Evolutionary conservation across 2,888 invertebrate species (phyloP).

Genomic region (Sesamia inferens): DNA sequence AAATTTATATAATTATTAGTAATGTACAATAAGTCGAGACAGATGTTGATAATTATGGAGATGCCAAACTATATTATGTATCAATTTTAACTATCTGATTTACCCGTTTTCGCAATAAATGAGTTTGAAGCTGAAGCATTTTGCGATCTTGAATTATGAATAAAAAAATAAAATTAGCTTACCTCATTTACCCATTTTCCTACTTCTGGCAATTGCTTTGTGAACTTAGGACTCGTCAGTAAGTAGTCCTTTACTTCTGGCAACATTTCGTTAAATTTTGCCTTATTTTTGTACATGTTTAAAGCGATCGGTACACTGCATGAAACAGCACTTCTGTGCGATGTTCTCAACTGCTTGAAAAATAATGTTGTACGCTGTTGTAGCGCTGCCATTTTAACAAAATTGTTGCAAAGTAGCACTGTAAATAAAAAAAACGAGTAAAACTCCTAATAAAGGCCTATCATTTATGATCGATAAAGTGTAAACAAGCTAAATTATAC

Average conservation of each 20-base stretch:
- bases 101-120: too few species aligned
- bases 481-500: not conserved
- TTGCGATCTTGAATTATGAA: too few species aligned
- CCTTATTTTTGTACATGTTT: constrained; percentile 12
- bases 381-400: constrained; percentile 9
- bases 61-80: too few species aligned
- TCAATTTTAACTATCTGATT: too few species aligned
- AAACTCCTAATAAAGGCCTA: not conserved
- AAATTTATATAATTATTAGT: too few species aligned
- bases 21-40: too few species aligned
- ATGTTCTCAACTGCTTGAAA: constrained; percentile 22
- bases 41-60: too few species aligned
- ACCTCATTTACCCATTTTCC: constrained; percentile 34
- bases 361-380: constrained; percentile 12
- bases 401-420: too few species aligned
- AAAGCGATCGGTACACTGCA: constrained; percentile 15
- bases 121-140: too few species aligned
- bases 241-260: constrained; percentile 34
- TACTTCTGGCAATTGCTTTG: constrained; percentile 40
- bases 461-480: not conserved
- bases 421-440: not conserved
- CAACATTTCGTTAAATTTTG: constrained; percentile 22
- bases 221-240: constrained; percentile 35
- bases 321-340: constrained; percentile 14
- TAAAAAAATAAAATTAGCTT: not conserved